phyloP scores from a whole-genome alignment of 2,888 invertebrate genomes.

The Halocaridina rubra region DNA sequence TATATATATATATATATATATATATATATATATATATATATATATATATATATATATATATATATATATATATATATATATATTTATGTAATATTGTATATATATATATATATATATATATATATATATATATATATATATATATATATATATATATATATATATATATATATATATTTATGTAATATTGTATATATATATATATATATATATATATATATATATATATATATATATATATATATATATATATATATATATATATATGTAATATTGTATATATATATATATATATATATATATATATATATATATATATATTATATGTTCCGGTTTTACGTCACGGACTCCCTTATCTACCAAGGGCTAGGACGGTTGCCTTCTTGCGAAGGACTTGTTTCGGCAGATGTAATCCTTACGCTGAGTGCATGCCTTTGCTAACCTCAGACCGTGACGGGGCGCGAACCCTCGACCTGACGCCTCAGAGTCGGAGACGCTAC shows the following conservation, averaged over 20 bases:
- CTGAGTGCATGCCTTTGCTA: too few species aligned
- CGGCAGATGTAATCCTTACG: too few species aligned
- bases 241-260: not conserved
- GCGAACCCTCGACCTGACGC: too few species aligned
- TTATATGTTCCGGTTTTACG: too few species aligned
- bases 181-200: too few species aligned
- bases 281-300: not conserved
- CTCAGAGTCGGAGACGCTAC: too few species aligned
- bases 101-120: slow-evolving; percentile 7
- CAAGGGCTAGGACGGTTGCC: too few species aligned
- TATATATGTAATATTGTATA: not conserved
- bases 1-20: not conserved
- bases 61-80: slow-evolving; percentile 19
- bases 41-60: not conserved
- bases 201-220: not conserved
- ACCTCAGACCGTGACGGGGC: too few species aligned
- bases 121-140: slow-evolving; percentile 4
- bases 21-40: slow-evolving; percentile 6
- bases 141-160: not conserved
- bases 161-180: not conserved
- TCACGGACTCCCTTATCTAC: too few species aligned
- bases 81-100: too few species aligned
- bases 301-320: not conserved
- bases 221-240: not conserved
- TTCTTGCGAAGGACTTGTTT: too few species aligned